A percentile compares a stretch with the other conserved stretches of the same genome.
phyloP scores from a whole-genome alignment of 2,797 vertebrate genomes.

The Onychomys torridus region DNA sequence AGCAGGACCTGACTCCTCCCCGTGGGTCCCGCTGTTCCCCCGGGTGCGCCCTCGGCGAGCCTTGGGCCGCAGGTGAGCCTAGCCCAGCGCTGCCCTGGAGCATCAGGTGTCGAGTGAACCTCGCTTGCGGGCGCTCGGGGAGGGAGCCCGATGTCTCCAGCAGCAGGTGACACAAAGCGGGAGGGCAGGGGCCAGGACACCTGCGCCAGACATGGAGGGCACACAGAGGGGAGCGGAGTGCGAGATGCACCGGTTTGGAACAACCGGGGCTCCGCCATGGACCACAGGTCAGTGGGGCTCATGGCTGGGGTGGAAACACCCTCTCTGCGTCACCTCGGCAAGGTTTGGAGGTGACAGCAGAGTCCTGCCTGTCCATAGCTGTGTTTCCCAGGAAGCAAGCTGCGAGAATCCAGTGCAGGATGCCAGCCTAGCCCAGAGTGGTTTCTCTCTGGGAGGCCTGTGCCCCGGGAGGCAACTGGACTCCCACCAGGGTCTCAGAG shows the following conservation, averaged over 20 bases:
- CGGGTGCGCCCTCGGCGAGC: background rate
- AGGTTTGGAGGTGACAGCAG: background rate
- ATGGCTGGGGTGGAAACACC: too few relatives aligned
- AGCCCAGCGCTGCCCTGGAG: background rate
- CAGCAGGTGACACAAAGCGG: background rate
- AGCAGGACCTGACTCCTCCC: background rate
- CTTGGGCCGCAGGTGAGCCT: conserved; percentile 63
- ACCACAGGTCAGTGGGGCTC: conserved; percentile 71
- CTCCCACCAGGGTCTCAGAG: background rate
- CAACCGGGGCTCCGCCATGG: background rate
- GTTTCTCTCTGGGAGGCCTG: background rate
- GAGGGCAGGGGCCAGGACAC: background rate
- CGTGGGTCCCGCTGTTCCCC: accelerated
- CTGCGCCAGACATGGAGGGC: conserved; percentile 20
- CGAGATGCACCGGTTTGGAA: conserved; percentile 61
- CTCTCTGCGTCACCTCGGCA: accelerated
- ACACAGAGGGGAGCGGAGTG: background rate
- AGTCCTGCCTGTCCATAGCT: background rate
- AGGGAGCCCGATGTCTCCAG: background rate
- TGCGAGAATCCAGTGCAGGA: background rate
- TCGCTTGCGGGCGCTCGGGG: background rate
- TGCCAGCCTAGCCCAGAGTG: background rate
- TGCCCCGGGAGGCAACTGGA: background rate
- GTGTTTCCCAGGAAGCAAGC: background rate
- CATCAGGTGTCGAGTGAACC: conserved; percentile 63